phyloP scores from a whole-genome alignment of 2,113 vertebrate species.

The human (Homo sapiens) region GRCh38 chr15:84144501-84145000 shows the following conservation, averaged over 20 bases:
- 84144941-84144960: background rate
- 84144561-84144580: background rate
- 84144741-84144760: background rate
- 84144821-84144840: background rate
- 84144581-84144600: background rate
- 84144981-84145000: background rate
- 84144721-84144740: background rate
- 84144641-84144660: background rate
- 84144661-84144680: background rate
- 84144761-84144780: background rate
- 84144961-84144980: background rate
- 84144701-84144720: background rate
- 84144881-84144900: background rate
- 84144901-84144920: background rate
- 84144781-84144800: background rate
- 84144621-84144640: background rate
- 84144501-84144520: background rate
- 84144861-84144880: background rate
- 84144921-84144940: background rate
- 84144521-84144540: background rate
- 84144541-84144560: background rate
- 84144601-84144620: background rate
- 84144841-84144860: background rate
- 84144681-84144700: background rate
- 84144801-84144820: accelerated